These are phyloP conservation scores for Gambelia wislizenii DNA, from an alignment of 2,797 vertebrate genomes.

Conservation along the genomic window DNA sequence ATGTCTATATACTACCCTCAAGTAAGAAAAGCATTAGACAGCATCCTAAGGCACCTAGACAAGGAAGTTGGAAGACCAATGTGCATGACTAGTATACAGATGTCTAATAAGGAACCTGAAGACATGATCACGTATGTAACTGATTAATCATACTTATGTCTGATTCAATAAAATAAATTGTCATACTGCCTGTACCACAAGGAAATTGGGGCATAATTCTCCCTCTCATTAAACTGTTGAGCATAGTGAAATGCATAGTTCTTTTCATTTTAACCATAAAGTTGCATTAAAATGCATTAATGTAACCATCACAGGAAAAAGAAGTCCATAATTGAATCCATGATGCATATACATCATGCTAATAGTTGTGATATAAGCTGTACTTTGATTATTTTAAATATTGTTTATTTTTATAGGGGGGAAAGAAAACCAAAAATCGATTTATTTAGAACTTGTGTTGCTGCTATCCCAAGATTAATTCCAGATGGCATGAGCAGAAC, in stretches of 20 bases:
- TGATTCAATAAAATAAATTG: neutral
- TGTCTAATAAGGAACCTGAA: conserved; percentile 99
- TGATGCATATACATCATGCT: conserved; percentile 31
- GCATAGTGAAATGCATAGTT: neutral
- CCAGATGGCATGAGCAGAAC: conserved; percentile 99
- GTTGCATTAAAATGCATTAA: neutral
- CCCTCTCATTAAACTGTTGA: neutral
- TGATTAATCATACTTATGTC: neutral
- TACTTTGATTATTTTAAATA: conserved; percentile 26
- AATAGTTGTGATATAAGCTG: conserved; percentile 15
- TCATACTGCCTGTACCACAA: neutral
- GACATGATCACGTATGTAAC: conserved; percentile 97
- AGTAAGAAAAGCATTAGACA: conserved; percentile 96
- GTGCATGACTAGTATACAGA: conserved; percentile 99
- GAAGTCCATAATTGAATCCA: neutral
- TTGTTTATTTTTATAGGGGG: conserved; percentile 83
- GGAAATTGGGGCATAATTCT: neutral
- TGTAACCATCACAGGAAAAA: neutral
- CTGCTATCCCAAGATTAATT: conserved; percentile 96
- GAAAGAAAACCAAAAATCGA: conserved; percentile 99
- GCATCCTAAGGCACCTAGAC: conserved; percentile 95
- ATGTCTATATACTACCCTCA: conserved; percentile 99
- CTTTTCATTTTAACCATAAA: neutral
- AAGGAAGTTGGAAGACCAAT: conserved; percentile 99
- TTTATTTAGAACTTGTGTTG: conserved; percentile 97